Percentiles rank a stretch among this genome's conserved stretches.
phyloP scores from a whole-genome alignment of 2,797 vertebrate genomes.

The Rhinophrynus dorsalis region DNA sequence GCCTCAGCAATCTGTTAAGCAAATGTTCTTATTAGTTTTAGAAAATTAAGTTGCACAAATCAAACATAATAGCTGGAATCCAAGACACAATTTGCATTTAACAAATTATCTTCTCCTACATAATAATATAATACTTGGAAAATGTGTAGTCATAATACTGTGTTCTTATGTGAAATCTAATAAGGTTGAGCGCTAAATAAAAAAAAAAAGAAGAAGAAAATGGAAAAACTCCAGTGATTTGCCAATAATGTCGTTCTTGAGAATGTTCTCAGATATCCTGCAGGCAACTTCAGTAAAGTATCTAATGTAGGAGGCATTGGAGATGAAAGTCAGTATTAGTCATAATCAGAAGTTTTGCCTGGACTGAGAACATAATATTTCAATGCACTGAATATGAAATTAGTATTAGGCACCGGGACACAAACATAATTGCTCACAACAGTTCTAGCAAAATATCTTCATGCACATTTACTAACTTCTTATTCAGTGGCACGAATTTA shows the following conservation, averaged over 20 bases:
- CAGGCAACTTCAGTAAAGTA: conserved; percentile 28
- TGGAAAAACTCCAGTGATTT: conserved; percentile 30
- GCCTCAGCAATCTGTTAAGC: too few species aligned
- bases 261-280: conserved; percentile 36
- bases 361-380: conserved; percentile 1
- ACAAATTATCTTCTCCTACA: conserved; percentile 9
- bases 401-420: conserved; percentile 8
- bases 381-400: conserved; percentile 5
- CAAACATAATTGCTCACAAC: neutral
- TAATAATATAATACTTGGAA: conserved; percentile 24
- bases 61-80: too few species aligned
- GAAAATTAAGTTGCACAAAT: too few species aligned
- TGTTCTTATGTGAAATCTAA: conserved; percentile 29
- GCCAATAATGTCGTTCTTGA: conserved; percentile 24
- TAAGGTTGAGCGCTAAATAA: conserved; percentile 15
- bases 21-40: too few species aligned
- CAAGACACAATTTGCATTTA: too few species aligned
- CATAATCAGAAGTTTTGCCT: conserved; percentile 22
- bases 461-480: neutral
- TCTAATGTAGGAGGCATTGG: conserved; percentile 33
- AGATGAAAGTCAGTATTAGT: conserved; percentile 34
- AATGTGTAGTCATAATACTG: neutral
- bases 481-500: neutral
- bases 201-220: too few species aligned
- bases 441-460: neutral